phyloP scores from a whole-genome alignment of 2,888 invertebrate genomes.

The Bimastos eiseni region DNA sequence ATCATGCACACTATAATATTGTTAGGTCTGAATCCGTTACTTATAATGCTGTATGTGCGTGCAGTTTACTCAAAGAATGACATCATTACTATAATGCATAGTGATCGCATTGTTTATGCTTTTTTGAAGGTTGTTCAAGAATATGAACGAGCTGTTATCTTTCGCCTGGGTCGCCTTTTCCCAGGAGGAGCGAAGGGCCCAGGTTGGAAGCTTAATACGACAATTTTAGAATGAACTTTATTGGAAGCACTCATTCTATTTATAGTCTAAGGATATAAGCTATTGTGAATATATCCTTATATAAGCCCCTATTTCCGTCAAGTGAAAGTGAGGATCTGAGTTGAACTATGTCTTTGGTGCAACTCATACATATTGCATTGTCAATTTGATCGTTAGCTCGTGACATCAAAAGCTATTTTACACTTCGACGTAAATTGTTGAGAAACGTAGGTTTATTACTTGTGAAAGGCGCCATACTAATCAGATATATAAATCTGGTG shows the following conservation, averaged over 20 bases:
- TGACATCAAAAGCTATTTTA: neutral
- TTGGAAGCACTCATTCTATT: neutral
- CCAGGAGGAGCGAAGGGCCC: conserved; percentile 87
- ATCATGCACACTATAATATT: neutral
- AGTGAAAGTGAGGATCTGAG: neutral
- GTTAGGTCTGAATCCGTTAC: neutral
- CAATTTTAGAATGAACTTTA: neutral
- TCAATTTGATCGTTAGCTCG: neutral
- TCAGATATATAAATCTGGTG: neutral
- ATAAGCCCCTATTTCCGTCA: too few species aligned
- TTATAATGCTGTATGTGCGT: neutral
- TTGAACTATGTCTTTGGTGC: neutral
- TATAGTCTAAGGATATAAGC: too few species aligned
- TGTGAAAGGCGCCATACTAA: neutral
- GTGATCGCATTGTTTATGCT: conserved; percentile 8
- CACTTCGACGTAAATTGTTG: neutral
- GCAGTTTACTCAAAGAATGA: neutral
- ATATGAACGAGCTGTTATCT: conserved; percentile 92
- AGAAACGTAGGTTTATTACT: neutral
- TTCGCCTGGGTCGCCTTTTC: conserved; percentile 82
- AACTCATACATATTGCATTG: neutral
- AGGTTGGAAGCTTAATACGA: conserved; percentile 46
- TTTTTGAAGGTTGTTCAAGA: conserved; percentile 85
- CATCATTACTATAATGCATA: neutral
- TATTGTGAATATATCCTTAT: neutral